Conservation (phyloP, 1,140 invertebrate species). For the Microplitis demolitor region DNA sequence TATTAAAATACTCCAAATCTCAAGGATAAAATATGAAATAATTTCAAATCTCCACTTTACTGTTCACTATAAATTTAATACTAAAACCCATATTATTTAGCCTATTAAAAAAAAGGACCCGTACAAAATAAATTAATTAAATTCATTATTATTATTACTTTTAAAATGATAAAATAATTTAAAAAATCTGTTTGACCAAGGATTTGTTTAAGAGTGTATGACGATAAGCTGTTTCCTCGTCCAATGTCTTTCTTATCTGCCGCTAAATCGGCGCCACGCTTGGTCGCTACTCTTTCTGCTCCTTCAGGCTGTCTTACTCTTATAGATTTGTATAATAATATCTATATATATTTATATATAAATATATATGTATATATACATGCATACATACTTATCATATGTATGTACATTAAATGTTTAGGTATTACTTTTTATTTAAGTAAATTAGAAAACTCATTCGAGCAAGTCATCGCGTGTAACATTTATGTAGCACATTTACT, state of each 20-base stretch:
- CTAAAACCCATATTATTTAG: too few species aligned
- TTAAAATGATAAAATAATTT: too few species aligned
- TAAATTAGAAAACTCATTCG: conserved; percentile 36
- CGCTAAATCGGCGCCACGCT: conserved; percentile 28
- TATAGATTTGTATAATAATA: too few species aligned
- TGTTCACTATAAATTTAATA: too few species aligned
- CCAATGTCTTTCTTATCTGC: conserved; percentile 20
- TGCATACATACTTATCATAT: too few species aligned
- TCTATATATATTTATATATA: not conserved
- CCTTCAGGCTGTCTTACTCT: not conserved
- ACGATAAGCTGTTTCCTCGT: conserved; percentile 27
- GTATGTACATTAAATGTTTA: not conserved
- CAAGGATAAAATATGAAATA: too few species aligned
- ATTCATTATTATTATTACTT: too few species aligned
- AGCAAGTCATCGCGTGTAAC: conserved; percentile 21
- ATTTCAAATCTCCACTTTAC: too few species aligned
- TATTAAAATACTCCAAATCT: too few species aligned
- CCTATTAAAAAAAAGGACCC: too few species aligned
- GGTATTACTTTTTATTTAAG: not conserved
- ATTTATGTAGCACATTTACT: too few species aligned
- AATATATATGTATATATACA: not conserved
- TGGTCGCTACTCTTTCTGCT: conserved; percentile 13
- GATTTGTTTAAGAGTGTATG: not conserved
- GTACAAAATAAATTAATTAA: too few species aligned
- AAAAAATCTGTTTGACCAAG: not conserved